phyloP scores from a whole-genome alignment of 2,113 vertebrate genomes.

The Balaenoptera acutorostrata region DNA sequence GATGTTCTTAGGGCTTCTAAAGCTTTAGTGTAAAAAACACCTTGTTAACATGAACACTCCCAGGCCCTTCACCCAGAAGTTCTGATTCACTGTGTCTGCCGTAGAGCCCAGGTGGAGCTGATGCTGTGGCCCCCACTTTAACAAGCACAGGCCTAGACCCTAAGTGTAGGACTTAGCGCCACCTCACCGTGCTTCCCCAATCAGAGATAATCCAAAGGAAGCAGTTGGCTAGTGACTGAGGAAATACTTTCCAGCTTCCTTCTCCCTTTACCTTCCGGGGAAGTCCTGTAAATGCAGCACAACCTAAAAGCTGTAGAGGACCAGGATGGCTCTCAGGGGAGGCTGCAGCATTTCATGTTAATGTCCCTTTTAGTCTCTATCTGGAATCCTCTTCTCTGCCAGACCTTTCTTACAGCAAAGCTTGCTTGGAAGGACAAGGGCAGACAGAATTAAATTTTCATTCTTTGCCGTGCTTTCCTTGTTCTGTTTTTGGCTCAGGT shows the following conservation, averaged over 20 bases:
- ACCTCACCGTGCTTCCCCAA: neutral
- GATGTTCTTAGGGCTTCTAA: neutral
- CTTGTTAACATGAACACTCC: neutral
- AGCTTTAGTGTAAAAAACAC: neutral
- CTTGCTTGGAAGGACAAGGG: neutral
- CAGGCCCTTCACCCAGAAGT: neutral
- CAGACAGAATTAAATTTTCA: neutral
- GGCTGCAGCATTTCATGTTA: neutral
- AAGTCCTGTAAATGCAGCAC: neutral
- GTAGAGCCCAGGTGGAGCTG: neutral
- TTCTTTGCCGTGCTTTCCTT: neutral
- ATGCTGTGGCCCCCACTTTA: neutral
- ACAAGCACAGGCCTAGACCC: neutral
- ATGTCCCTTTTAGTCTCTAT: neutral
- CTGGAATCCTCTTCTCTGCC: neutral
- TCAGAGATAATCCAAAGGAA: neutral
- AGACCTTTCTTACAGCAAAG: neutral
- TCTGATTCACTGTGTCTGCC: neutral
- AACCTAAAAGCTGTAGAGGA: neutral
- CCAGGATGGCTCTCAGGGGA: neutral
- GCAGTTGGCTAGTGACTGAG: neutral
- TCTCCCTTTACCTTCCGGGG: neutral
- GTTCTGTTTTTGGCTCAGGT: neutral
- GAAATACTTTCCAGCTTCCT: neutral
- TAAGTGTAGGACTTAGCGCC: neutral